Evolutionary conservation across 2,113 vertebrate genomes (phyloP), one percentile per base, ranked within the genome.

Genomic region (Ophthalmolycus amberensis): DNA sequence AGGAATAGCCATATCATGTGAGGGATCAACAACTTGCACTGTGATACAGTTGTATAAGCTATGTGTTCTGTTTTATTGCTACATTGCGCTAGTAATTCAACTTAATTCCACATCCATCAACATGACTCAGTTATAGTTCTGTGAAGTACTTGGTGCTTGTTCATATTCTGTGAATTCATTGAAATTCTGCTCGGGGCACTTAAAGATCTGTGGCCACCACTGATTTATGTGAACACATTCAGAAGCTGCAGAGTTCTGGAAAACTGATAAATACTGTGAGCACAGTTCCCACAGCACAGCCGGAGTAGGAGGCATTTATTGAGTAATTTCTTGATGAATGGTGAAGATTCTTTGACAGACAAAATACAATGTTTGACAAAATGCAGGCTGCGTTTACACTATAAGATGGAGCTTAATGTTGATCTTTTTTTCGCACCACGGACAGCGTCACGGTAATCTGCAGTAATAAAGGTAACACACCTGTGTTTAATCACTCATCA

Each of bases 151-250:
- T 25, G n/a, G n/a, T 67, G 20, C 12, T 69, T 71, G 64, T 79
- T 88, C 60, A 56, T 75, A 62, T 62, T 29, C 60, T 77, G n/a
- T 76, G 40, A 54, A 10, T 74, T 80, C 76, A 88, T 81, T 90
- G 67, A 80, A 62, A 85, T 88, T 85, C 83, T 34, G 72, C 75
- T 74, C 20, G 4, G 60, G 78, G 78, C 52, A 7, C 72, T 59
- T n/a, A 85, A 77, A 87, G 80, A 91, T 89, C 83, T 71, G 86
- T 64, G 72, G 67, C 80, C 74, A 48, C 52, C 75, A 27, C 67
- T 83, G 75, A 86, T 83, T 88, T 79, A 88, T 85, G 79, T 73
- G 46, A 84, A 50, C 54, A 27, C 59, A 65, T 76, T 63, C n/a
- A 80, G 40, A 25, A 34, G 72, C 38, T 4, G 44, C 27, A 0